Conservation (phyloP, 2,113 vertebrate genomes). For the Triplophysa dalaica region DNA sequence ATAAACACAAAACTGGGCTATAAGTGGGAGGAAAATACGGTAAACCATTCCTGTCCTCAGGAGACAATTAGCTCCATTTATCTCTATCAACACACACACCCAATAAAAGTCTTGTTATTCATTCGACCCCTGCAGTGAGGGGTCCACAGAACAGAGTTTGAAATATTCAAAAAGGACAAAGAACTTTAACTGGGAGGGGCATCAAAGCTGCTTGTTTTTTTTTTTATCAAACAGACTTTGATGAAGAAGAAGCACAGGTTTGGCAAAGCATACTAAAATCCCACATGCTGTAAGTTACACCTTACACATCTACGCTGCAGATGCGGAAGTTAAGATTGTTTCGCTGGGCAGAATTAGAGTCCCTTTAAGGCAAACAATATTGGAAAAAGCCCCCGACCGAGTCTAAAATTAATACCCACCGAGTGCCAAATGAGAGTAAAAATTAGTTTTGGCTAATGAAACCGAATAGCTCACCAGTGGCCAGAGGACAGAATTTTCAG, state of each 20-base stretch:
- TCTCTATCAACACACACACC: neutral
- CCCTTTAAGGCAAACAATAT: neutral
- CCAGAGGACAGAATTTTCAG: too few species aligned
- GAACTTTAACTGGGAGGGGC: neutral
- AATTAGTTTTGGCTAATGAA: too few species aligned
- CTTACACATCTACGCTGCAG: slow-evolving; percentile 27
- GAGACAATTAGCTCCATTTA: too few species aligned
- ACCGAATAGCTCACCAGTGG: too few species aligned
- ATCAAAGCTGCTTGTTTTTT: neutral
- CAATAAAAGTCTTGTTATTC: slow-evolving; percentile 1
- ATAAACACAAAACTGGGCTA: too few species aligned
- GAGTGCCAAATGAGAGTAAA: slow-evolving; percentile 37
- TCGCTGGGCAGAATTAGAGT: neutral
- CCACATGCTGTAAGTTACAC: slow-evolving; percentile 24
- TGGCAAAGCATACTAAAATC: neutral
- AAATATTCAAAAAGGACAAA: slow-evolving; percentile 23
- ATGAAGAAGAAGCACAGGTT: neutral
- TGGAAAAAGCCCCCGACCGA: neutral
- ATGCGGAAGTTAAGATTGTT: too few species aligned
- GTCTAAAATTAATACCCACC: slow-evolving; percentile 30
- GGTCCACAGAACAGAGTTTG: neutral
- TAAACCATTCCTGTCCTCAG: too few species aligned
- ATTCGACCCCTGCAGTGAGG: neutral
- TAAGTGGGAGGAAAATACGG: too few species aligned
- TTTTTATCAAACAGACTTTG: slow-evolving; percentile 11